Conservation (phyloP, 2,888 invertebrate genomes). For the Aspidiotus destructor region DNA sequence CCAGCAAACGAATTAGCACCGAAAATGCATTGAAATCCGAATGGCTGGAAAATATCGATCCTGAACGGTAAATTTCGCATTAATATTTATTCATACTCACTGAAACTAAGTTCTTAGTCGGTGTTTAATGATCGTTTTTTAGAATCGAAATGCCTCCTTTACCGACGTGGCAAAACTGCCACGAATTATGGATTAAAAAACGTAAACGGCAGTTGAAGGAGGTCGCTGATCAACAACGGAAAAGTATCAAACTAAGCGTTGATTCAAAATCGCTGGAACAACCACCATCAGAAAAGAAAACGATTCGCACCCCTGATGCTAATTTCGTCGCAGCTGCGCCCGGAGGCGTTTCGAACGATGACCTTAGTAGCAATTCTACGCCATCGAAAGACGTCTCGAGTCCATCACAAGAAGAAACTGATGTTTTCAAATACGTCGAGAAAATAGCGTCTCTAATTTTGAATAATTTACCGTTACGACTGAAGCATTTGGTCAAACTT, state of each 20-base stretch:
- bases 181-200: constrained; percentile 97
- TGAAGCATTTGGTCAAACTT: constrained; percentile 23
- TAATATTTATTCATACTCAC: background rate
- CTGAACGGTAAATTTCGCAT: constrained; percentile 61
- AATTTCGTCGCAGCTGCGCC: background rate
- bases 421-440: constrained; percentile 25
- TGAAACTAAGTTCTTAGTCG: background rate
- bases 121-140: constrained; percentile 1
- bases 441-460: constrained; percentile 28
- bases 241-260: background rate
- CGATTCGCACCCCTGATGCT: background rate
- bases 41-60: constrained; percentile 85
- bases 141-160: constrained; percentile 75
- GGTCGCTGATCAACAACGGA: constrained; percentile 43
- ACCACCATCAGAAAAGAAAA: constrained; percentile 7
- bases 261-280: background rate
- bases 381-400: constrained; percentile 21
- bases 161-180: constrained; percentile 96
- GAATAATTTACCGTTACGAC: constrained; percentile 22
- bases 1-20: constrained; percentile 83
- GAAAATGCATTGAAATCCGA: constrained; percentile 84
- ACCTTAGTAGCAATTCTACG: constrained; percentile 16
- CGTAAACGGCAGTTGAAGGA: constrained; percentile 75
- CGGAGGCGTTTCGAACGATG: constrained; percentile 1
- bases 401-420: constrained; percentile 26